Evolutionary conservation across 2,113 vertebrate genomes (phyloP).

Genomic region (Albula glossodonta): DNA sequence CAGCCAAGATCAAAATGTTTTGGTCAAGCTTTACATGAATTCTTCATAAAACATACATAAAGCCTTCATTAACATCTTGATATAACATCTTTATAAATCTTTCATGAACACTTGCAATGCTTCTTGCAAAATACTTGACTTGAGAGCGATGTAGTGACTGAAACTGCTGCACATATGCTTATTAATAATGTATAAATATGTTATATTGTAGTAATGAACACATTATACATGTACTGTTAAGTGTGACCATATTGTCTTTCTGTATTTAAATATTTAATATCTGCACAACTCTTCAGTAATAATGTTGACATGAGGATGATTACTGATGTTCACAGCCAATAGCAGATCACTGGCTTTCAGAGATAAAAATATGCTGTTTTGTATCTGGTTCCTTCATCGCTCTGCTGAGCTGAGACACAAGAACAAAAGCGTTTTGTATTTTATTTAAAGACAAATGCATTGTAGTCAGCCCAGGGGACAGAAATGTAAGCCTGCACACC

Average conservation of each 20-base stretch:
- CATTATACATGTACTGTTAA: neutral
- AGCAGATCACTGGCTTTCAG: neutral
- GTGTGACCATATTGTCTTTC: neutral
- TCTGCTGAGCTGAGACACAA: neutral
- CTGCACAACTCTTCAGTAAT: neutral
- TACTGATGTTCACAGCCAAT: neutral
- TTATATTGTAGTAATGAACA: neutral
- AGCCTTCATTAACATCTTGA: neutral
- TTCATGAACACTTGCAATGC: neutral
- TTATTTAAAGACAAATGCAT: constrained; percentile 14
- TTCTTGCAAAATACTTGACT: neutral
- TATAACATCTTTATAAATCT: neutral
- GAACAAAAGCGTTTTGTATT: neutral
- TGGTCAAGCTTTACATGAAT: neutral
- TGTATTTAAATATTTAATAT: neutral
- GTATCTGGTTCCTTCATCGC: neutral
- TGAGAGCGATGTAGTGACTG: neutral
- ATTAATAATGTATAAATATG: neutral
- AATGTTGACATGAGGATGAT: neutral
- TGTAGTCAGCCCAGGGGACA: constrained; percentile 1
- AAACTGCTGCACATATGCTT: neutral
- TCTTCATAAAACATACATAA: neutral
- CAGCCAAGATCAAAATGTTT: neutral
- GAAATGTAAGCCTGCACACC: constrained; percentile 21
- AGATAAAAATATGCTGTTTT: neutral